phyloP scores from a whole-genome alignment of 64 coral and sea anemone species.

The Stichodactyla helianthus region DNA sequence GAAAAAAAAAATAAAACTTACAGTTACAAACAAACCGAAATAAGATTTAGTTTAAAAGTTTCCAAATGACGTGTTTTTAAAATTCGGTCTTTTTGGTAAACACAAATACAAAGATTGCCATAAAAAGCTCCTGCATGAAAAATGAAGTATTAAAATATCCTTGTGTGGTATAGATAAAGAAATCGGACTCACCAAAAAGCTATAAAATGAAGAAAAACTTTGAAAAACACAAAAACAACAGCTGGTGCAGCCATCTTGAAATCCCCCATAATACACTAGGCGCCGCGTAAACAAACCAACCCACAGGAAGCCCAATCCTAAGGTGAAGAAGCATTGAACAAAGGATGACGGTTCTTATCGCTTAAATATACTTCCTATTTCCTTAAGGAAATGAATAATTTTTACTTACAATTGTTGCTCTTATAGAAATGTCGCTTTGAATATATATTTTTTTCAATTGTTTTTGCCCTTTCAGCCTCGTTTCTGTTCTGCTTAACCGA shows the following conservation, averaged over 20 bases:
- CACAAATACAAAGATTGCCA: not conserved
- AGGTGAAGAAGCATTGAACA: too few relatives aligned
- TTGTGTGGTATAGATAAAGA: not conserved
- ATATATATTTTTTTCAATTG: not conserved
- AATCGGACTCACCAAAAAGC: not conserved
- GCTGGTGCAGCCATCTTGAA: not conserved
- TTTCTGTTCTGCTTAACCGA: not conserved
- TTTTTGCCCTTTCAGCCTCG: not conserved
- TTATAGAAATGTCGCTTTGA: not conserved
- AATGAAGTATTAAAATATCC: not conserved
- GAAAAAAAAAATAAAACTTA: not conserved
- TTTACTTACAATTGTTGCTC: not conserved
- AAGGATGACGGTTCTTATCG: not conserved
- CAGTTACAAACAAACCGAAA: not conserved
- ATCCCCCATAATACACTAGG: not conserved
- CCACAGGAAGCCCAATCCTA: constrained; percentile 10
- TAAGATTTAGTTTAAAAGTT: not conserved
- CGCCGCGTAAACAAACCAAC: not conserved
- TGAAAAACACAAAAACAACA: not conserved
- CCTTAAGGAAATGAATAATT: not conserved
- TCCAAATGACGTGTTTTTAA: too few relatives aligned
- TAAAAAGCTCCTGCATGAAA: not conserved
- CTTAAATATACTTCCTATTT: not conserved
- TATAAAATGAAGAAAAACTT: constrained; percentile 10
- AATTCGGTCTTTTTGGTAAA: not conserved